Conservation (phyloP, 2,113 vertebrate genomes). For the Ciconia stormi region DNA sequence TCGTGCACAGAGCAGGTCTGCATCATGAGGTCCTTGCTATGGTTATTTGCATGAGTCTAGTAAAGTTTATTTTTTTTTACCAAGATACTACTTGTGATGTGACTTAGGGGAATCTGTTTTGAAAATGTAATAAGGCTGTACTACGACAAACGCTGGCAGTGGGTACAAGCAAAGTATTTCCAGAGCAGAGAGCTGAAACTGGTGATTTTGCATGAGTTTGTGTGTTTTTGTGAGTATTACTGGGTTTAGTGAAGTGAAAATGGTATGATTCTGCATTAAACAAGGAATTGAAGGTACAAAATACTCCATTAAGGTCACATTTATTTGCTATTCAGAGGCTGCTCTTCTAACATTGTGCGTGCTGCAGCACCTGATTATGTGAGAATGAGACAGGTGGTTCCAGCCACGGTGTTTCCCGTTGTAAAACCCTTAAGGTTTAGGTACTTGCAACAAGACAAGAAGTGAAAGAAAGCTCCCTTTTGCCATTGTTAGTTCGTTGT, state of each 20-base stretch:
- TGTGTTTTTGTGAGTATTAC: background rate
- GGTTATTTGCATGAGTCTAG: background rate
- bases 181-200: background rate
- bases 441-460: background rate
- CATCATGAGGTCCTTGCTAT: fast-evolving
- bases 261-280: background rate
- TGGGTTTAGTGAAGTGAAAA: conserved; percentile 15
- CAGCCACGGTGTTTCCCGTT: background rate
- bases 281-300: background rate
- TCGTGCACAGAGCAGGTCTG: background rate
- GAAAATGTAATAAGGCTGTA: background rate
- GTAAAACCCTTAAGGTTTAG: background rate
- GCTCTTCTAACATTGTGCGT: background rate
- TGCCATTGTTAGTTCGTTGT: background rate
- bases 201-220: background rate
- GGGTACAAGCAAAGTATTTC: background rate
- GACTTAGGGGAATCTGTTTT: background rate
- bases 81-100: background rate
- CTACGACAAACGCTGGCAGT: background rate
- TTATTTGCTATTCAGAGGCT: background rate
- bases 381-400: background rate
- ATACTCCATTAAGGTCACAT: background rate
- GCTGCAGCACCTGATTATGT: background rate
- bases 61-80: background rate
- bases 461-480: background rate